Percentiles rank a stretch among this genome's conserved stretches.
Evolutionary conservation across 2,888 invertebrate genomes (phyloP).

Genomic region (Cosmia trapezina): DNA sequence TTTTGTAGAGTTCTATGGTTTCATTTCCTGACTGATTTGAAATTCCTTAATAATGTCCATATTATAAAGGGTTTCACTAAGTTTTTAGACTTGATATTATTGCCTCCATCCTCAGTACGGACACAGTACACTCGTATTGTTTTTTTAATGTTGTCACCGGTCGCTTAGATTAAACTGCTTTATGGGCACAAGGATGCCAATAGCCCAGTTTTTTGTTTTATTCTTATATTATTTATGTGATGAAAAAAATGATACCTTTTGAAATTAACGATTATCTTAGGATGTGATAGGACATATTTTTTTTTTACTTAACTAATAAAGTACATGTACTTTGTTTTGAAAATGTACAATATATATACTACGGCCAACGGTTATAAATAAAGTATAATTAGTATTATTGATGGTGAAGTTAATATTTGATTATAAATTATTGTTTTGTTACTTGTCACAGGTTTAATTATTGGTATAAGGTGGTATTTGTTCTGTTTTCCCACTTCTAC

Average conservation of each 20-base stretch:
- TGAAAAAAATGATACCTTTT: slow-evolving; percentile 3
- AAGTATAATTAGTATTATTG: slow-evolving; percentile 1
- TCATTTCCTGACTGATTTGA: background rate
- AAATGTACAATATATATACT: slow-evolving; percentile 14
- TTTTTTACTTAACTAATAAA: background rate
- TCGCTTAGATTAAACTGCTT: background rate
- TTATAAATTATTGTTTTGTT: background rate
- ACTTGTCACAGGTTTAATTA: background rate
- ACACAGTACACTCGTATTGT: background rate
- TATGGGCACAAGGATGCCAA: background rate
- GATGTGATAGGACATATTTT: background rate
- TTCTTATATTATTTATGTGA: background rate
- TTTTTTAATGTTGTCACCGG: background rate
- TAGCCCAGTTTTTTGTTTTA: too few relatives aligned
- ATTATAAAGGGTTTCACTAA: background rate
- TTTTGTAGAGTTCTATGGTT: background rate
- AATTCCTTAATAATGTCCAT: background rate
- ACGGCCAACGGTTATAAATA: background rate
- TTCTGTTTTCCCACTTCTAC: background rate
- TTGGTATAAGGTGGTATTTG: background rate
- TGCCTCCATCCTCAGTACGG: background rate
- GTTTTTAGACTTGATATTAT: background rate
- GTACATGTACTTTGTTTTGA: background rate
- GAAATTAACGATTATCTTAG: background rate
- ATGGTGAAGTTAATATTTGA: background rate